phyloP scores from a whole-genome alignment of 2,113 vertebrate genomes.

The Ptilonorhynchus violaceus region DNA sequence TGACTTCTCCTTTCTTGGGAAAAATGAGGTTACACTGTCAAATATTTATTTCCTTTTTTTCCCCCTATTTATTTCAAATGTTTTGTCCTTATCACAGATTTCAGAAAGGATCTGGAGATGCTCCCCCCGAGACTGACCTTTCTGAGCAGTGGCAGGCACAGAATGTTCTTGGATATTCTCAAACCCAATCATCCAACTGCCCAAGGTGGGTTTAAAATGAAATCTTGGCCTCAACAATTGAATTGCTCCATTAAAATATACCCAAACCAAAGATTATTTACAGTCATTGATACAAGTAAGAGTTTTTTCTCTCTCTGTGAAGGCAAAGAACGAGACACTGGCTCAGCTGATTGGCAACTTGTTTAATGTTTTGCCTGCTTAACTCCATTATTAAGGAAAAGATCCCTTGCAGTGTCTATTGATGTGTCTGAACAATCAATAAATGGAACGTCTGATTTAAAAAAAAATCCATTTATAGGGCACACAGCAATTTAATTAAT shows the following conservation, averaged over 20 bases:
- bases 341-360: not conserved
- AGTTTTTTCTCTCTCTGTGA: not conserved
- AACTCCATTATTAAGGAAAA: conserved; percentile 1
- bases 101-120: not conserved
- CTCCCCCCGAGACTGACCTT: not conserved
- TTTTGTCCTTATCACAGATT: not conserved
- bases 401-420: not conserved
- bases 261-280: not conserved
- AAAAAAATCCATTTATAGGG: not conserved
- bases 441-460: conserved; percentile 2
- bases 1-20: not conserved
- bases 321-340: not conserved
- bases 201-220: not conserved
- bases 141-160: not conserved
- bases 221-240: not conserved
- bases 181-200: not conserved
- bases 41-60: not conserved
- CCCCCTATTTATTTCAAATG: not conserved
- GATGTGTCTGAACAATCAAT: conserved; percentile 22
- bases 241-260: not conserved
- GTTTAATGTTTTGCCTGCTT: not conserved
- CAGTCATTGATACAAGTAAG: not conserved
- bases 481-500: conserved; percentile 26
- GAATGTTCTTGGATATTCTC: not conserved
- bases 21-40: not conserved